Base-by-base conservation (phyloP, 2,113 vertebrate species). In the Mixornis gularis region DNA sequence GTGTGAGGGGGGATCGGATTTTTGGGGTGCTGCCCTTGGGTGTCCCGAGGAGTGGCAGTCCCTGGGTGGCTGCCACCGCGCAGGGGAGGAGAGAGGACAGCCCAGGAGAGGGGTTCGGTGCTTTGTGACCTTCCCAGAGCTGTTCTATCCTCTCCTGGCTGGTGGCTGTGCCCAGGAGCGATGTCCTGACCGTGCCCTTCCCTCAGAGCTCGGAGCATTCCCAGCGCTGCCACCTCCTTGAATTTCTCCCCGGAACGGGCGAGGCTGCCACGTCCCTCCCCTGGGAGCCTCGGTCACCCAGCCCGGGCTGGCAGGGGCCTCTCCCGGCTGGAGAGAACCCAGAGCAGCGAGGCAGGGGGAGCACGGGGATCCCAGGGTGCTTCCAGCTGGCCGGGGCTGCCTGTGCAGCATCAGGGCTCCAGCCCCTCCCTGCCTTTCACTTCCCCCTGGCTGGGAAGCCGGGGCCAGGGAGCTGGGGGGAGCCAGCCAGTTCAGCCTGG, bases 1-100 rank as follows among this genome's bases (percentile, higher is more conserved):
- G 2, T 8, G 60, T 0, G 4, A 49, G 4, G 4, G 29, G 15
- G 9, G n/a, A 10, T 16, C 0, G 7, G 49, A 49, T 25, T 8
- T 44, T 44, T 44, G 44, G 38, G 52, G 34, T 10, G 73, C 70
- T 66, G 36, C 51, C 22, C 0, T 0, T 6, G 62, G 34, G 13
- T 32, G 40, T 34, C 77, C 78, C 9, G 0, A 21, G 4, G 36
- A 2, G 0, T 7, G 48, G 4, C 44, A 26, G 5, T 24, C 62
- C 78, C 48, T 13, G 44, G 27, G n/a, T 29, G 53, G 53, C 53
- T 9, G 53, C 29, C 29, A 34, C 19, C 1, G 5, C 0, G 52
- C 13, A 26, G 46, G n/a, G 32, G 17, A 20, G 30, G 66, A 18
- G 36, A 59, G 44, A 22, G 19, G 1, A 24, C 17, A 40, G 15